phyloP scores from a whole-genome alignment of 2,888 invertebrate genomes.

The Callyntrura sp. region DNA sequence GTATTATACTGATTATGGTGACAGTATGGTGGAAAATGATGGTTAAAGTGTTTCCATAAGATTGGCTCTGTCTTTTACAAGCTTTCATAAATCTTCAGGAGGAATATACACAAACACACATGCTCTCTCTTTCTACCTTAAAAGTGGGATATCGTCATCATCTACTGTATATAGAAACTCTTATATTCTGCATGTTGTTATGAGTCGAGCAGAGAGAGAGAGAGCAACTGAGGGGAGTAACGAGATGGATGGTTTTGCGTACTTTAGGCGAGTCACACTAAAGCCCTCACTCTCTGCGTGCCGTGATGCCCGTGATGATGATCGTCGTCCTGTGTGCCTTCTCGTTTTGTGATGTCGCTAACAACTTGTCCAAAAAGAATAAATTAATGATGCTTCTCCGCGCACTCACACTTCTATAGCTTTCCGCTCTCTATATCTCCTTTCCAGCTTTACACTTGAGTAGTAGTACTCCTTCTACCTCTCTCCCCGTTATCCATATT shows the following conservation, averaged over 20 bases:
- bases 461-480: conserved; percentile 19
- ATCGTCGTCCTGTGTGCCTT: conserved; percentile 34
- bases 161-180: too few relatives aligned
- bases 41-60: conserved; percentile 72
- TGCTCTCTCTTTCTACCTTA: too few relatives aligned
- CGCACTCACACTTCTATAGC: conserved; percentile 4
- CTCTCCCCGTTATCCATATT: conserved; percentile 64
- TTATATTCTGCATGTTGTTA: too few relatives aligned
- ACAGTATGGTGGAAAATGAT: conserved; percentile 66
- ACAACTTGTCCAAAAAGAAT: conserved; percentile 74
- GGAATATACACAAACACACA: conserved; percentile 22
- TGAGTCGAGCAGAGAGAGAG: too few relatives aligned
- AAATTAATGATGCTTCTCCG: conserved; percentile 73
- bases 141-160: too few relatives aligned
- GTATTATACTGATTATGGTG: conserved; percentile 14
- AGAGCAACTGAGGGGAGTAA: background rate
- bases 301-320: too few relatives aligned
- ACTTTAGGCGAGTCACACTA: conserved; percentile 18
- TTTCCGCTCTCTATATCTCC: too few relatives aligned
- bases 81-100: conserved; percentile 74
- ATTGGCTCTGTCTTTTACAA: conserved; percentile 61
- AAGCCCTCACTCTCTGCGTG: conserved; percentile 30
- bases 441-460: conserved; percentile 1
- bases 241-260: conserved; percentile 58
- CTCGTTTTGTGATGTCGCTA: conserved; percentile 59